A percentile compares a stretch with the other conserved stretches of the same genome.
Evolutionary conservation across 2,797 vertebrate species (phyloP).

Genomic region (Pangasius macronema): DNA sequence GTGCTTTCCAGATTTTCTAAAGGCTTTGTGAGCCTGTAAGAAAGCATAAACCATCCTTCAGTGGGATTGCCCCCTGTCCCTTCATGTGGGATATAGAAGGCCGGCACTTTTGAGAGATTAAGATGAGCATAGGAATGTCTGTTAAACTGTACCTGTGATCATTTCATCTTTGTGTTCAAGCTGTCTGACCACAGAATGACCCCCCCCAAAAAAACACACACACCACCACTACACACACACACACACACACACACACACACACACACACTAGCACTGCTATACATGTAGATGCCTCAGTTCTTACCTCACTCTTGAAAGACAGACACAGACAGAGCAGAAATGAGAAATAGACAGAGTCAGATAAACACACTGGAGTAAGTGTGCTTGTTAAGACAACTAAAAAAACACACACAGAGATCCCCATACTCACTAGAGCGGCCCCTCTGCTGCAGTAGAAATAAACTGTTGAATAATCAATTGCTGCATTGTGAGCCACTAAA

Average conservation of each 20-base stretch:
- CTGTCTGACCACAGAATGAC: not conserved
- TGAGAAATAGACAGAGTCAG: not conserved
- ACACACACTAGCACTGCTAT: not conserved
- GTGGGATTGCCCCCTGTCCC: not conserved
- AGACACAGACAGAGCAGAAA: not conserved
- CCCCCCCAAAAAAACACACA: no score
- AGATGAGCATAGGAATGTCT: constrained; percentile 39
- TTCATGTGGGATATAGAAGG: not conserved
- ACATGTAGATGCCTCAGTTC: constrained; percentile 25
- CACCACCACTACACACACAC: no score
- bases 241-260: constrained; percentile 18
- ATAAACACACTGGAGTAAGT: not conserved
- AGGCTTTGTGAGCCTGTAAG: not conserved
- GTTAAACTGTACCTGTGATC: not conserved
- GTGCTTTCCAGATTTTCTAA: not conserved
- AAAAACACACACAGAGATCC: not conserved
- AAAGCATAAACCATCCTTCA: not conserved
- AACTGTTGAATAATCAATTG: constrained; percentile 33
- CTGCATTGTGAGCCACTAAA: not conserved
- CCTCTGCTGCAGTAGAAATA: not conserved
- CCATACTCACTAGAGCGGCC: not conserved
- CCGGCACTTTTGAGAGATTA: not conserved
- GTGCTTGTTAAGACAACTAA: not conserved
- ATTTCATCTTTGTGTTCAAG: constrained; percentile 29
- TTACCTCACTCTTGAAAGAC: constrained; percentile 19